Evolutionary conservation across 2,797 vertebrate species (phyloP), one percentile per base, ranked within the genome.

Genomic region (Ptychadena robeensis): DNA sequence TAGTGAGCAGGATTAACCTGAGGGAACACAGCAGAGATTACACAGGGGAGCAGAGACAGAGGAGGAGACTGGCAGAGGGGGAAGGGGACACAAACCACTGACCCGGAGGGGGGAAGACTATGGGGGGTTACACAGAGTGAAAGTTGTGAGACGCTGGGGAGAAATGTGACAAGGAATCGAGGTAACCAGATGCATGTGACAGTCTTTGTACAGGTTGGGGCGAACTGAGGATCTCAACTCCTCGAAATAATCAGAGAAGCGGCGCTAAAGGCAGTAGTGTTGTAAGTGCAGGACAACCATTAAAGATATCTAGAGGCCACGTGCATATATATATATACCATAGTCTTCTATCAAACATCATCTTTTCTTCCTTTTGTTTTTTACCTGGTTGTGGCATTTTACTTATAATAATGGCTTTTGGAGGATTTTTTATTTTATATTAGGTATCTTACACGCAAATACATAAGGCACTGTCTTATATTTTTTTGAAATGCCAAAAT

Each of bases 11-110:
- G 82, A 85, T 85, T 85, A 80, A 85, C 82, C 82, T 85, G 82
- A 80, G 82, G 82, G 82, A 85, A 76, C 82, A 77, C 74, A 72
- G 72, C 48, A 71, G 53, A 80, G 82, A 85, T 84, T 84, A 84
- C 76, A 69, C 64, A 63, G 70, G 82, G 78, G 82, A 65, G 57
- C 53, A 64, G 64, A 59, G 0, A 14, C 3, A 11, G 66, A 15
- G 0, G 0, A 44, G 12, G 37, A 66, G 68, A 40, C 18, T n/a
- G 77, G 27, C 34, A 75, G 59, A 64, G 44, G 44, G 71, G 35
- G 68, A 37, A 70, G 22, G 73, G 57, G 73, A 35, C 38, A 53
- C 63, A 35, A 53, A 67, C 2, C 27, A 44, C 30, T 69, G 9
- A 82, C 31, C 61, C 57, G 31, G 72, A 64, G 72, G 44, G 44